phyloP scores from a whole-genome alignment of 2,113 vertebrate species.

The Rhinoderma darwinii region DNA sequence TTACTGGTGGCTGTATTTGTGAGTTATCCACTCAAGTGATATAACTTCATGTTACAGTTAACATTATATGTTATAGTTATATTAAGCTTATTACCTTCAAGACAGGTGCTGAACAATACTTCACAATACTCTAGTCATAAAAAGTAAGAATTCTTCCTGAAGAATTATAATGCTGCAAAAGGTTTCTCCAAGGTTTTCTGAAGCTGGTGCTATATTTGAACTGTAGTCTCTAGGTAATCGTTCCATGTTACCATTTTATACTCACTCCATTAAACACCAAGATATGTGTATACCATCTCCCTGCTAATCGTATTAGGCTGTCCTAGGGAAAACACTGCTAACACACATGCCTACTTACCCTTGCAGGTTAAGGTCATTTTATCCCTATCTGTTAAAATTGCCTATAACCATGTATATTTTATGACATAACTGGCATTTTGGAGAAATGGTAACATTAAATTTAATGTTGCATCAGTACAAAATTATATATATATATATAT shows the following conservation, averaged over 20 bases:
- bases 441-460: not conserved
- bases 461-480: not conserved
- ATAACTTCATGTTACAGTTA: no score
- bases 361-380: conserved; percentile 4
- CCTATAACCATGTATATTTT: not conserved
- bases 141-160: not conserved
- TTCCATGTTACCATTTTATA: not conserved
- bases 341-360: conserved; percentile 16
- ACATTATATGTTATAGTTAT: no score
- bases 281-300: not conserved
- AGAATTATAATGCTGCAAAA: not conserved
- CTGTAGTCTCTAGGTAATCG: not conserved
- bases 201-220: not conserved
- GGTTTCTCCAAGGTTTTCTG: not conserved
- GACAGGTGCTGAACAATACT: not conserved
- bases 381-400: conserved; percentile 1
- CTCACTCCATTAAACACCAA: conserved; percentile 9
- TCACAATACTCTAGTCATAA: not conserved
- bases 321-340: not conserved
- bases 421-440: not conserved
- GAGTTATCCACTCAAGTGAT: no score
- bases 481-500: not conserved
- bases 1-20: no score
- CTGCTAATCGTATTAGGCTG: not conserved
- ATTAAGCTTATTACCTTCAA: no score